Evolutionary conservation across 2,797 vertebrate genomes (phyloP).

Genomic region (Pteropus rufus): DNA sequence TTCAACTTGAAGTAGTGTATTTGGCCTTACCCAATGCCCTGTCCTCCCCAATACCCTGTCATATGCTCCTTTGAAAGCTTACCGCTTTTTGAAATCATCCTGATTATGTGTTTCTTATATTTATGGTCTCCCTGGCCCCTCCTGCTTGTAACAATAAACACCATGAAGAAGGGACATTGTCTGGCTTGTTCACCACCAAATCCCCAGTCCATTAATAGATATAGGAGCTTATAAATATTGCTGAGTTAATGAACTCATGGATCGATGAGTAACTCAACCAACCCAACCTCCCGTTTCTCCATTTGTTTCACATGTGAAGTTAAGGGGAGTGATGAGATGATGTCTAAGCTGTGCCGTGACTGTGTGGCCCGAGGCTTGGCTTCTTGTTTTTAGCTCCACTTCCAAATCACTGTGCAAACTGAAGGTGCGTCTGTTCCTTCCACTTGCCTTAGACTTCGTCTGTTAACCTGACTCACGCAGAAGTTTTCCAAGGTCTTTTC

Average conservation of each 20-base stretch:
- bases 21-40: not conserved
- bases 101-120: not conserved
- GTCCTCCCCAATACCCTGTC: not conserved
- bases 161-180: accelerated
- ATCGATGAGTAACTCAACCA: not conserved
- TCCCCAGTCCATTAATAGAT: accelerated
- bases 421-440: not conserved
- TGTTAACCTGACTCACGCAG: not conserved
- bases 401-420: not conserved
- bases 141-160: not conserved
- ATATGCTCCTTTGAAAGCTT: not conserved
- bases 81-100: not conserved
- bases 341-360: accelerated
- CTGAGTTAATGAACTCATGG: accelerated
- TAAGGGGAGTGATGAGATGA: accelerated
- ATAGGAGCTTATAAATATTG: not conserved
- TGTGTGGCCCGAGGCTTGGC: accelerated
- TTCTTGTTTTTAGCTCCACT: no score
- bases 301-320: not conserved
- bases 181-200: not conserved
- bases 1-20: not conserved
- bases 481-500: not conserved
- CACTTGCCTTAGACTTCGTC: not conserved
- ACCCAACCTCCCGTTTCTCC: not conserved
- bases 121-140: no score